A percentile compares a stretch with the other conserved stretches of the same genome.
These are phyloP conservation scores for Latrodectus geometricus DNA, from an alignment of 1,140 invertebrate species.

Conservation along the genomic window DNA sequence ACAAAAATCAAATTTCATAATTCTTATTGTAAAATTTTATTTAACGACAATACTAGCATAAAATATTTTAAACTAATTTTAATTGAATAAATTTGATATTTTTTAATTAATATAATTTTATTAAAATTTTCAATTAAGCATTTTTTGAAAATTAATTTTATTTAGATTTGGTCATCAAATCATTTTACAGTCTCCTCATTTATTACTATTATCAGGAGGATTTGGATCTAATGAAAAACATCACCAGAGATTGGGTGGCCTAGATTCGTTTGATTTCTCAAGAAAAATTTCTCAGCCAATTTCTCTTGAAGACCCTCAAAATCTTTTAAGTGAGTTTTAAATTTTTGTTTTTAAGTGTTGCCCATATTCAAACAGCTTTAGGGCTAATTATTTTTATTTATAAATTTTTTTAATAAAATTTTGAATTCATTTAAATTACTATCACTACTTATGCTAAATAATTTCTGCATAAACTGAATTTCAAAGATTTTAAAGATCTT, in stretches of 20 bases:
- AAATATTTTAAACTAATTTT: too few species aligned
- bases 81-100: too few species aligned
- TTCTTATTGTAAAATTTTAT: too few species aligned
- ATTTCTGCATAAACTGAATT: neutral
- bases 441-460: too few species aligned
- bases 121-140: neutral
- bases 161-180: slow-evolving; percentile 53
- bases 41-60: too few species aligned
- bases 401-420: too few species aligned
- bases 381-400: too few species aligned
- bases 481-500: neutral
- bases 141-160: slow-evolving; percentile 1
- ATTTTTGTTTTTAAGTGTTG: too few species aligned
- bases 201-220: slow-evolving; percentile 65
- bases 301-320: neutral
- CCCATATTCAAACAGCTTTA: too few species aligned
- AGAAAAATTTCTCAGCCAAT: neutral
- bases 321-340: neutral
- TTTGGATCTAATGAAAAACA: slow-evolving; percentile 68
- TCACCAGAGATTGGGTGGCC: slow-evolving; percentile 66
- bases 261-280: slow-evolving; percentile 63
- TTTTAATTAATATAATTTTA: too few species aligned
- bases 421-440: too few species aligned
- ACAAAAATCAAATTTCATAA: too few species aligned
- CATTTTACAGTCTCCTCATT: neutral